A percentile compares a stretch with the other conserved stretches of the same genome.
Evolutionary conservation across 37 sponge, comb jelly and placozoan genomes (phyloP).

Genomic region (Trichoplax adhaerens): DNA sequence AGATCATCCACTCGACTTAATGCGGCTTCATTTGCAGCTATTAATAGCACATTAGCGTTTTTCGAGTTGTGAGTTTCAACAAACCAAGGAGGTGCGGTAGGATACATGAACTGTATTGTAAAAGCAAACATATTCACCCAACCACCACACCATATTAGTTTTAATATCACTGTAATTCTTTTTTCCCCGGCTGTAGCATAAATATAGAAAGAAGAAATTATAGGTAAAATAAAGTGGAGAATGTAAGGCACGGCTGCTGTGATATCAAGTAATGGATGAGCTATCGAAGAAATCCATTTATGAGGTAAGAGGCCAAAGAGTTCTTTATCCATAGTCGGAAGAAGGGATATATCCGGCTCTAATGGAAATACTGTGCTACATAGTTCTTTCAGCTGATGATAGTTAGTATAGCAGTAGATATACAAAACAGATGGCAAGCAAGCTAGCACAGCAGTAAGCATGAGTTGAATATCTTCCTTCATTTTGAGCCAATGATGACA

Average conservation of each 20-base stretch:
- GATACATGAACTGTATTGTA: conserved; percentile 40
- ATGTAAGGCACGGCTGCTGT: conserved; percentile 70
- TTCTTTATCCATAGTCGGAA: no score
- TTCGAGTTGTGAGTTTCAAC: conserved; percentile 47
- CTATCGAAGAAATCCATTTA: no score
- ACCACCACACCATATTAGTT: conserved; percentile 64
- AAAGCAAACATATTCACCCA: conserved; percentile 65
- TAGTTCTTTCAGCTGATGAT: no score
- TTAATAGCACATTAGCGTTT: conserved; percentile 14
- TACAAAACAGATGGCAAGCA: no score
- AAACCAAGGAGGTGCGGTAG: conserved; percentile 83
- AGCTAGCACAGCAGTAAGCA: no score
- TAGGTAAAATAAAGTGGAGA: conserved; percentile 61
- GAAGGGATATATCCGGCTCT: no score
- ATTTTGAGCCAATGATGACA: no score
- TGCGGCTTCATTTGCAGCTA: conserved; percentile 46
- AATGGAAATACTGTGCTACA: no score
- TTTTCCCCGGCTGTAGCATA: conserved; percentile 6
- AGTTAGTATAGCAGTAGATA: no score
- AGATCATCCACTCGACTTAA: conserved; percentile 49
- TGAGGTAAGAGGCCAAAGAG: no score
- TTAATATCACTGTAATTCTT: conserved; percentile 15
- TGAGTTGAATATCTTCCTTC: no score
- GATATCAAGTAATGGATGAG: conserved; percentile 48
- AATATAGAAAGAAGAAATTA: conserved; percentile 41